Evolutionary conservation across 1,140 invertebrate species (phyloP).

Genomic region (Globodera ellingtonae): DNA sequence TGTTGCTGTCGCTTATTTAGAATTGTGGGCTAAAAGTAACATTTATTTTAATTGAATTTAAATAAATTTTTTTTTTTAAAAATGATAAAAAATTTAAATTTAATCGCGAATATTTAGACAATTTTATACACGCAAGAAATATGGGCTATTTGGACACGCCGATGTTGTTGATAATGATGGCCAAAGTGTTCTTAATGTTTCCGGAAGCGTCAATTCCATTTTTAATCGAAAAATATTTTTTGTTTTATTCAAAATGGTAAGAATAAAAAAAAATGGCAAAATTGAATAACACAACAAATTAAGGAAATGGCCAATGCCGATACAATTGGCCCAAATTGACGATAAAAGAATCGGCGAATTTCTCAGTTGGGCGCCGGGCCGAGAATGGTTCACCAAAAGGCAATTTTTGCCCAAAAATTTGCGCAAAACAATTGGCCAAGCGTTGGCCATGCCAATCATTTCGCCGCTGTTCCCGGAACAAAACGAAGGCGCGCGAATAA

Average conservation of each 20-base stretch:
- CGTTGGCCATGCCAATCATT: background rate
- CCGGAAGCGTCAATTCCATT: background rate
- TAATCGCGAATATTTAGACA: background rate
- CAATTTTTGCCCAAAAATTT: background rate
- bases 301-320: slow-evolving; percentile 7
- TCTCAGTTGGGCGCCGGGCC: background rate
- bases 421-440: background rate
- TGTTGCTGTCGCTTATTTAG: slow-evolving; percentile 2
- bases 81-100: background rate
- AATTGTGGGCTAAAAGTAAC: slow-evolving; percentile 21
- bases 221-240: slow-evolving; percentile 18
- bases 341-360: background rate
- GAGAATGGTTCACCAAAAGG: background rate
- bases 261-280: background rate
- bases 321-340: background rate
- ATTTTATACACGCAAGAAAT: slow-evolving; percentile 12
- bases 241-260: slow-evolving; percentile 17
- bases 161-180: background rate
- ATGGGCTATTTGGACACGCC: slow-evolving; percentile 13
- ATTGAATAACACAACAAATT: background rate
- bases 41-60: background rate
- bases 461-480: slow-evolving; percentile 4
- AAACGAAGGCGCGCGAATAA: background rate
- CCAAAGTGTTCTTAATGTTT: slow-evolving; percentile 15
- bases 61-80: background rate